A percentile compares a stretch with the other conserved stretches of the same genome.
Evolutionary conservation across 1,140 invertebrate genomes (phyloP).

Genomic region (Panulirus ornatus): DNA sequence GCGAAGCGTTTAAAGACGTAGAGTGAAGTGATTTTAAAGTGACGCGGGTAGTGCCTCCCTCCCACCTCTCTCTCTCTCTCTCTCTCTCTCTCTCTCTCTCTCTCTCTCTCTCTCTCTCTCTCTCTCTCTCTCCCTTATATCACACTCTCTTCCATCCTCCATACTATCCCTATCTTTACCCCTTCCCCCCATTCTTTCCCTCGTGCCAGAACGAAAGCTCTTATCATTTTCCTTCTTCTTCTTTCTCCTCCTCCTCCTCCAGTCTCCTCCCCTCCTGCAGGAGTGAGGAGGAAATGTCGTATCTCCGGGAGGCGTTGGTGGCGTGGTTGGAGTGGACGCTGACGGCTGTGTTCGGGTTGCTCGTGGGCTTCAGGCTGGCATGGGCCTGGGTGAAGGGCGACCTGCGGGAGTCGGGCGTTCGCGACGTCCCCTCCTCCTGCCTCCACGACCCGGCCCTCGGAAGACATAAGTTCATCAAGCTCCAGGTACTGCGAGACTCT

Average conservation of each 20-base stretch:
- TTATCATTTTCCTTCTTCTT: too few relatives aligned
- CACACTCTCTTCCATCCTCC: too few relatives aligned
- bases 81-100: too few relatives aligned
- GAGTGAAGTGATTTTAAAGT: too few relatives aligned
- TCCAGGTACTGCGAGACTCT: conserved; percentile 18
- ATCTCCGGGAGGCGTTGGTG: not conserved
- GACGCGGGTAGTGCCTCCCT: too few relatives aligned
- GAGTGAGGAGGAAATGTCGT: not conserved
- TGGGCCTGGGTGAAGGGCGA: conserved; percentile 26
- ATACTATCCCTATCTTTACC: too few relatives aligned
- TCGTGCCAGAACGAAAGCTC: not conserved
- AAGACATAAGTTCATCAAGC: conserved; percentile 56
- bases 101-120: too few relatives aligned
- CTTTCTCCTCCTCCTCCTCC: not conserved
- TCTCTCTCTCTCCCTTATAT: too few relatives aligned
- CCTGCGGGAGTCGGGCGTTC: not conserved
- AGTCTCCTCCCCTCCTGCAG: not conserved
- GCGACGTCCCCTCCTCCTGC: conserved; percentile 47
- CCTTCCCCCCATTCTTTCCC: not conserved
- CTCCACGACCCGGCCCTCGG: conserved; percentile 49
- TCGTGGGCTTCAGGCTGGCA: not conserved
- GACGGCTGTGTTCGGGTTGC: conserved; percentile 6
- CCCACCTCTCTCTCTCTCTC: too few relatives aligned
- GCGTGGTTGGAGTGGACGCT: not conserved
- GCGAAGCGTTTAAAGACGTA: too few relatives aligned